phyloP scores from a whole-genome alignment of 2,797 vertebrate species.

The Gymnothorax javanicus region DNA sequence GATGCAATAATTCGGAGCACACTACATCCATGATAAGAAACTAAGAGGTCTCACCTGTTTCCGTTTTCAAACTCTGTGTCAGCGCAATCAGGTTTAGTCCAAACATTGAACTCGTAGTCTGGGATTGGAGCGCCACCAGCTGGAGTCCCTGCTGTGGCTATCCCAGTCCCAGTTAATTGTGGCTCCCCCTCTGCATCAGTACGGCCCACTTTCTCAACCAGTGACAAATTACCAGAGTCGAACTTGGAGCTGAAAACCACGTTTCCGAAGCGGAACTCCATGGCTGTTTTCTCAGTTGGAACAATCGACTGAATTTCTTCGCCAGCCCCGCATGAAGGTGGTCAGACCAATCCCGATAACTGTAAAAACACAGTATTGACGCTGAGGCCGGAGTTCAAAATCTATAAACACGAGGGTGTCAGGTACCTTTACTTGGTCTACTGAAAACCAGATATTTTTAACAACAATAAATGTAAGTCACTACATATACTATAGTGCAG shows the following conservation, averaged over 20 bases:
- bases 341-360: constrained; percentile 19
- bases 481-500: no score
- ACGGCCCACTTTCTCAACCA: constrained; percentile 84
- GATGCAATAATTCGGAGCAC: background rate
- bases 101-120: constrained; percentile 92
- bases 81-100: constrained; percentile 91
- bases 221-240: constrained; percentile 91
- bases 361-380: constrained; percentile 20
- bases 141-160: constrained; percentile 39
- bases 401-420: background rate
- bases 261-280: constrained; percentile 90
- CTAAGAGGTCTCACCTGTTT: constrained; percentile 76
- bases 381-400: background rate
- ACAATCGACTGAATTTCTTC: constrained; percentile 22
- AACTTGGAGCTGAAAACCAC: constrained; percentile 93
- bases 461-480: no score
- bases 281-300: constrained; percentile 53
- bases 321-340: constrained; percentile 52
- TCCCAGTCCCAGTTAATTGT: constrained; percentile 35
- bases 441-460: background rate
- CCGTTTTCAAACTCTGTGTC: constrained; percentile 91
- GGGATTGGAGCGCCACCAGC: constrained; percentile 54
- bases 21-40: no score
- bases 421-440: background rate
- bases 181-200: constrained; percentile 60